Evolutionary conservation across 1,140 invertebrate species (phyloP), one percentile per base, ranked within the genome.

Genomic region (Orchestia grillus): DNA sequence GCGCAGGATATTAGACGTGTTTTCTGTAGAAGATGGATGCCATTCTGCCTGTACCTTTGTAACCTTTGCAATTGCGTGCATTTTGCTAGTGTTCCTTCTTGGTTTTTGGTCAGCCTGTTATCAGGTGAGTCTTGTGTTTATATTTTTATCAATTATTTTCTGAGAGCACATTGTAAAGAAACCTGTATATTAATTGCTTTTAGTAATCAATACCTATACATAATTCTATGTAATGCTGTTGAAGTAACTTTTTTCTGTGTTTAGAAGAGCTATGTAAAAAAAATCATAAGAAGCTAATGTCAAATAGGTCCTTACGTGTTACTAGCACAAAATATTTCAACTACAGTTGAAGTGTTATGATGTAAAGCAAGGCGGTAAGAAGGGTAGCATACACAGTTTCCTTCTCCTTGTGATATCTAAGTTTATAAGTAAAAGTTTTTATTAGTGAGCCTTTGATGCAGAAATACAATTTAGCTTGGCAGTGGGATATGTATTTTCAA

Each of bases 91-190:
- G 41, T 44, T 94, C 92, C 44, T 94, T n/a, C 36, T 94, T 40
- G 92, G 92, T 44, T 94, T 44, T 40, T 47, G 43, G 43, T 45
- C 92, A 45, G 92, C 92, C 16, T 94, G 92, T 94, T 94, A 94
- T 45, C 92, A 94, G 92, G 92, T 45, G 43, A 90, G 88, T 42
- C 41, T 42, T 28, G 4, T 15, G 16, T 8, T 90, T 41, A 16
- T 36, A 16, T 90, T 19, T 41, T 44, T 42, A 44, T 44, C 43
- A 19, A 44, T 41, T 4, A 8, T 11, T 41, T 41, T 90, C 42
- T 90, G 43, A 90, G 16, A 4, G 42, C 43, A 42, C 28, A 42
- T 0, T 11, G 42, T 23, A 42, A 42, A 6, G 3, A 42, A 19
- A 11, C 15, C 88, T 90, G 88, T 15, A 19, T 43, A 19, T 42